A percentile compares a stretch with the other conserved stretches of the same genome.
Conservation (phyloP, 2,797 vertebrate species). For the Sebastes umbrosus region DNA sequence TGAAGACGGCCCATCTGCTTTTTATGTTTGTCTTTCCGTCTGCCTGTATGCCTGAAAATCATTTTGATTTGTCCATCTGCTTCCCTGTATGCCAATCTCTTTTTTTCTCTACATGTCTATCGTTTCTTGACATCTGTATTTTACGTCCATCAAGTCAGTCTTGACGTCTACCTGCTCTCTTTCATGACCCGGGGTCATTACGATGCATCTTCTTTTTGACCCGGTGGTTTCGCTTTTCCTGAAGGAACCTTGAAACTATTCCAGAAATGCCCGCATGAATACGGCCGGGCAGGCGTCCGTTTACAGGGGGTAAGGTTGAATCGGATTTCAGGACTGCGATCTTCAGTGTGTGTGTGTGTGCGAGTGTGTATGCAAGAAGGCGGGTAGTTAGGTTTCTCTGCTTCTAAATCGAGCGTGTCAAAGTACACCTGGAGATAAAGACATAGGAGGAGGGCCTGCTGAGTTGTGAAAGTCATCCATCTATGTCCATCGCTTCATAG, state of each 20-base stretch:
- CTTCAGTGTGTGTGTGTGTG: slow-evolving; percentile 7
- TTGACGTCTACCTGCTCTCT: slow-evolving; percentile 10
- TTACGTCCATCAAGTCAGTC: not conserved
- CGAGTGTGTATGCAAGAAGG: not conserved
- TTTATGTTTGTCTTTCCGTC: slow-evolving; percentile 19
- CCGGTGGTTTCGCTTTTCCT: slow-evolving; percentile 20
- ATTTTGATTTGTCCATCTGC: slow-evolving; percentile 23
- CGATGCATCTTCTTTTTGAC: slow-evolving; percentile 30
- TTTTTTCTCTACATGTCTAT: not conserved
- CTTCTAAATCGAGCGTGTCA: slow-evolving; percentile 69
- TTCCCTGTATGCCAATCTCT: not conserved
- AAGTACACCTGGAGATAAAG: slow-evolving; percentile 66
- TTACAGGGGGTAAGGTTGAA: slow-evolving; percentile 37
- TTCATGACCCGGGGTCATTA: slow-evolving; percentile 25
- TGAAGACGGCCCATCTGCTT: slow-evolving; percentile 22
- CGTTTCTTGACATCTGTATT: slow-evolving; percentile 26
- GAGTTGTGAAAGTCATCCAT: slow-evolving; percentile 71
- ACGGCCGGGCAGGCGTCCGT: slow-evolving; percentile 12
- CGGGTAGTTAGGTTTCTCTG: slow-evolving; percentile 50
- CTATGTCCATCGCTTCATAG: slow-evolving; percentile 36
- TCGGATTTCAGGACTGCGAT: slow-evolving; percentile 46
- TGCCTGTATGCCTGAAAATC: not conserved
- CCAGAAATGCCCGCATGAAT: slow-evolving; percentile 41
- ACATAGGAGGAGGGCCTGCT: slow-evolving; percentile 44
- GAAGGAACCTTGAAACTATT: slow-evolving; percentile 46